Evolutionary conservation across 2,888 invertebrate genomes (phyloP).

Genomic region (Volucella inflata): DNA sequence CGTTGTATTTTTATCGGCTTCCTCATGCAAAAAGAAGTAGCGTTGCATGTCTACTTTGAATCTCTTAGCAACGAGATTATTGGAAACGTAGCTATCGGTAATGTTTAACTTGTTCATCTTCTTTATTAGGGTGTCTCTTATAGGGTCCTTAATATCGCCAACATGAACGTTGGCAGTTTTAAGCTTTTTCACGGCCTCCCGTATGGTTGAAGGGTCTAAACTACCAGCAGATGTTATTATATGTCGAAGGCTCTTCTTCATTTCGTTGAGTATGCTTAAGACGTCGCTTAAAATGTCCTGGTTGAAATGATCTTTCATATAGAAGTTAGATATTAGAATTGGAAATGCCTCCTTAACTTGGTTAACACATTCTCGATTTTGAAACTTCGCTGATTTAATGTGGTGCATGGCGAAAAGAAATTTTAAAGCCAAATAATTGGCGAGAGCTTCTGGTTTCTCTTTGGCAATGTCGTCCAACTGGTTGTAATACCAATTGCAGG

Average conservation of each 20-base stretch:
- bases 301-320: constrained; percentile 77
- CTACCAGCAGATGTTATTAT: constrained; percentile 78
- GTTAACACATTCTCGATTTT: constrained; percentile 27
- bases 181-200: constrained; percentile 79
- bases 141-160: constrained; percentile 77
- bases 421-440: too few species aligned
- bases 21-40: constrained; percentile 76
- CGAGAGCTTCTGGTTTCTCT: too few species aligned
- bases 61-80: constrained; percentile 77
- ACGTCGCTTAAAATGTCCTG: constrained; percentile 77
- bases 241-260: constrained; percentile 77
- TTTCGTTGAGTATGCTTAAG: constrained; percentile 76
- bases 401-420: constrained; percentile 79
- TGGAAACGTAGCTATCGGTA: constrained; percentile 77
- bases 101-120: constrained; percentile 77
- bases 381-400: not conserved
- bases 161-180: constrained; percentile 76
- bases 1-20: constrained; percentile 71
- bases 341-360: constrained; percentile 4
- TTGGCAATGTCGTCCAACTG: too few species aligned
- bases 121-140: constrained; percentile 77
- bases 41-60: constrained; percentile 77
- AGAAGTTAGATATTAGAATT: not conserved
- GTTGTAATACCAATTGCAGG: too few species aligned
- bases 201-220: constrained; percentile 79